A percentile compares a stretch with the other conserved stretches of the same genome.
These are phyloP conservation scores for Lasiurus borealis DNA, from an alignment of 2,113 vertebrate genomes.

Conservation along the genomic window DNA sequence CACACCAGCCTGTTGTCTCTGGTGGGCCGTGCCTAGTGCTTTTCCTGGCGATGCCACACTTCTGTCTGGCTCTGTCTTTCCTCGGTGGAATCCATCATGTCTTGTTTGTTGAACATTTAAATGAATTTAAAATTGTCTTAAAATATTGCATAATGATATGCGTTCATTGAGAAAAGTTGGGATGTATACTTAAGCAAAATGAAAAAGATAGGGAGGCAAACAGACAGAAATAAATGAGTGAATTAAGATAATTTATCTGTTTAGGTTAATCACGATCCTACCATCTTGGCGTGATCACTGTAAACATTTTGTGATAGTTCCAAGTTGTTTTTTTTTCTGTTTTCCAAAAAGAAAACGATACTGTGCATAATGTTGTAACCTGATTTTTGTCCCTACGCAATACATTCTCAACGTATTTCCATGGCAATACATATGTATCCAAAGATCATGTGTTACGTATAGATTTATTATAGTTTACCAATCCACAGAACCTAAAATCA, in stretches of 20 bases:
- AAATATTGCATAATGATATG: not conserved
- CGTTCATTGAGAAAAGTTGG: not conserved
- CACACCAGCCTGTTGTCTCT: too few relatives aligned
- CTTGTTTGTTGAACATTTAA: not conserved
- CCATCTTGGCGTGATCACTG: not conserved
- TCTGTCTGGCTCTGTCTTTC: not conserved
- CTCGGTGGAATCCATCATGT: not conserved
- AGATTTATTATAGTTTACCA: not conserved
- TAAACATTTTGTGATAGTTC: not conserved
- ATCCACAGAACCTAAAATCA: not conserved
- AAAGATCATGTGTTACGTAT: not conserved
- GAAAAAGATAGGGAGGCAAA: not conserved
- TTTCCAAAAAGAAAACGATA: conserved; percentile 13
- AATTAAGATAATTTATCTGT: not conserved
- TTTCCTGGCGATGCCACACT: not conserved
- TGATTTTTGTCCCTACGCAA: not conserved
- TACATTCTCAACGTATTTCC: not conserved
- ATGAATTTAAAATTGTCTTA: not conserved
- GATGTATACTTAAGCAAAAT: not conserved
- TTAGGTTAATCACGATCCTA: not conserved
- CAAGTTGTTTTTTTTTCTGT: not conserved
- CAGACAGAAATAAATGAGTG: not conserved
- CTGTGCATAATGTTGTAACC: not conserved
- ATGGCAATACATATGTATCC: not conserved
- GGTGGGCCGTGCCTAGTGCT: not conserved